Conservation (phyloP, 2,113 vertebrate species). For the Ranitomeya variabilis region DNA sequence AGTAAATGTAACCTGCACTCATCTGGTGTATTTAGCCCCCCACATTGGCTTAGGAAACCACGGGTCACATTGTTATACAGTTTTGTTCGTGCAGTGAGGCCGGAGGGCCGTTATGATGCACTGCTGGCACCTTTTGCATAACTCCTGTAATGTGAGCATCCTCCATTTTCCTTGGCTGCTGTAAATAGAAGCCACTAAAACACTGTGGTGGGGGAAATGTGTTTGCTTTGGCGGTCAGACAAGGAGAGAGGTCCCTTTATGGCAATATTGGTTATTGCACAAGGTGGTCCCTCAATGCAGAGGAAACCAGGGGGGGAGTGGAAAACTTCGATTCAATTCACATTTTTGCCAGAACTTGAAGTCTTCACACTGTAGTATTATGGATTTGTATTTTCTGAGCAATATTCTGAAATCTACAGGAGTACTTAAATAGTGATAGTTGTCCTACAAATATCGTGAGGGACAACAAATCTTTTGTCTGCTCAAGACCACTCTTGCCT, state of each 20-base stretch:
- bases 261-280: constrained; percentile 38
- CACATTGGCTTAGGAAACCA: neutral
- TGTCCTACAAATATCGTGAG: neutral
- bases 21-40: neutral
- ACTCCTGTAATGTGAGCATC: constrained; percentile 35
- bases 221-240: constrained; percentile 32
- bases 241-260: constrained; percentile 31
- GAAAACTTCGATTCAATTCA: neutral
- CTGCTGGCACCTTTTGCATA: neutral
- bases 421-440: neutral
- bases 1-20: neutral
- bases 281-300: constrained; percentile 26
- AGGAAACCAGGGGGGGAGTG: constrained; percentile 24
- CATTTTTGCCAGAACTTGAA: neutral
- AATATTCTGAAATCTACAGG: neutral
- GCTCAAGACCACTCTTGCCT: neutral
- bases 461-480: neutral
- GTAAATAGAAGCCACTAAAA: constrained; percentile 15
- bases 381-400: neutral
- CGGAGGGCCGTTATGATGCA: neutral
- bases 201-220: neutral
- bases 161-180: constrained; percentile 41
- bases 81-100: neutral
- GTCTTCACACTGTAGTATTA: neutral
- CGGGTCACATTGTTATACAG: neutral